Evolutionary conservation across 2,113 vertebrate genomes (phyloP).

Genomic region (Suncus etruscus): DNA sequence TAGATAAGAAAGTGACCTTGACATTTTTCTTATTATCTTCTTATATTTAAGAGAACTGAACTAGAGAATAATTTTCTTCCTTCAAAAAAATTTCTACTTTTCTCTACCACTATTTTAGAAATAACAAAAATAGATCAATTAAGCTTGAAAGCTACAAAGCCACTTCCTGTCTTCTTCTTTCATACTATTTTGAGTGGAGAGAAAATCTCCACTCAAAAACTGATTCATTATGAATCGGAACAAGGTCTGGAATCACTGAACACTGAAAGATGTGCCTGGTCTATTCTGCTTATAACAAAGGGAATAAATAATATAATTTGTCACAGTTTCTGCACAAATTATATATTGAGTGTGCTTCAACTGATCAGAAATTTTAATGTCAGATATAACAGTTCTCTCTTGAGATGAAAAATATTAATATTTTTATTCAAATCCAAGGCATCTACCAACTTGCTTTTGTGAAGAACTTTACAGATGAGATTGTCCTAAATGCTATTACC

Average conservation of each 20-base stretch:
- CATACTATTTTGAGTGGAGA: background rate
- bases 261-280: background rate
- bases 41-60: slow-evolving; percentile 12
- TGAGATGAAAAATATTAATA: background rate
- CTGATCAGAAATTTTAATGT: background rate
- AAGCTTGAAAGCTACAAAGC: background rate
- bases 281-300: slow-evolving; percentile 25
- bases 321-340: slow-evolving; percentile 5
- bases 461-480: background rate
- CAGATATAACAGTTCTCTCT: background rate
- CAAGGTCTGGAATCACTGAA: slow-evolving; percentile 5
- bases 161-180: background rate
- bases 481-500: background rate
- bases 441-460: background rate
- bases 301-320: slow-evolving; percentile 27
- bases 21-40: background rate
- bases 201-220: background rate
- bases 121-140: background rate
- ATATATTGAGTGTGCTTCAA: background rate
- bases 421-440: background rate
- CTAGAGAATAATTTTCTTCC: slow-evolving; percentile 6
- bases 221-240: background rate
- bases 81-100: background rate
- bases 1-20: background rate
- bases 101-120: background rate